Base-by-base conservation (phyloP, 1,140 invertebrate species). In the Drosophila mayri region DNA sequence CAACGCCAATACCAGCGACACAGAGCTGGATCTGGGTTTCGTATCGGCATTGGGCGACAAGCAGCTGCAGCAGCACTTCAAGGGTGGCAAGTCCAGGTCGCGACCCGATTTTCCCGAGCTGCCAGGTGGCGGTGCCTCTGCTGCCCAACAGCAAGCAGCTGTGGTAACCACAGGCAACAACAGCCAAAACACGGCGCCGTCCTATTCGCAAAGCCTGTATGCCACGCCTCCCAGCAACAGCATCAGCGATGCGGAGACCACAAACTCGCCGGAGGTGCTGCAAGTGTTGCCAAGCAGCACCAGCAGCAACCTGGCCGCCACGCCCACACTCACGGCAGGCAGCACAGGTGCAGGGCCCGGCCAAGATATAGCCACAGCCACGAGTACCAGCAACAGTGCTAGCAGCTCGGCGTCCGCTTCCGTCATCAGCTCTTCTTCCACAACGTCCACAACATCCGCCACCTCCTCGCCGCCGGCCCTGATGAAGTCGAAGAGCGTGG, bases 401-500 rank as follows among this genome's bases (percentile, higher is more conserved):
- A 22, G 44, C 37, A 60, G 40, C 14, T 67, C 46, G 0, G 16
- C 12, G 28, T 22, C 16, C 16, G 44, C 35, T 59, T 49, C 67
- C 37, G 35, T 44, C 1, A 37, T 28, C 1, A 30, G 28, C 11
- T 38, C 72, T 16, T 44, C 73, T 4, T 55, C 38, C 9, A 60
- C 44, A 47, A 47, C 67, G 14, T 46, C 71, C 52, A 22, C 52
- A 16, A 7, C 35, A 12, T n/a, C 47, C 25, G 35, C 10, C 32
- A 37, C 18, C 22, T 66, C 73, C 4, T 46, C 71, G 25, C 78
- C 71, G 37, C 80, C 87, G 25, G 70, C 86, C 0, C 37, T 93
- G 63, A 87, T 92, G 76, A 93, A 93, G 67, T 93, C 92, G 0
- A 92, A 92, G 47, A 93, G 92, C 63, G 88, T 92, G 37, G 92